These are phyloP conservation scores for Drosophila nasuta DNA, from an alignment of 1,140 invertebrate species.

Conservation along the genomic window DNA sequence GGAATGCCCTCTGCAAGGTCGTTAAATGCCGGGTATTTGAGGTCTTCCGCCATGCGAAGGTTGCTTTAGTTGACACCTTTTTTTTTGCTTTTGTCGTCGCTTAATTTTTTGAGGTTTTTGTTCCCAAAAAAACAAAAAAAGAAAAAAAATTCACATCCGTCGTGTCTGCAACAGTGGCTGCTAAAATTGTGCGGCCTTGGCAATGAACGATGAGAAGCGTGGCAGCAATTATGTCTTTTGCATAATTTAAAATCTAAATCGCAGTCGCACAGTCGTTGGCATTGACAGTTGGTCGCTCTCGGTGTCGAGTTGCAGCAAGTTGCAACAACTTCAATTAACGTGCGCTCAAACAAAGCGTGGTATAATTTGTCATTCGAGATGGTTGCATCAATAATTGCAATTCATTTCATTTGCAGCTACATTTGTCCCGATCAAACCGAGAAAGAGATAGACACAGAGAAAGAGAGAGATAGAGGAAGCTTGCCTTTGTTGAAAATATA, in stretches of 20 bases:
- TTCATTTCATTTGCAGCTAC: conserved; percentile 42
- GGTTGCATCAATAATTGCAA: conserved; percentile 36
- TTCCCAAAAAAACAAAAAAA: neutral
- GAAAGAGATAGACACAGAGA: neutral
- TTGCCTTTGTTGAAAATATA: neutral
- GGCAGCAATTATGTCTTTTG: neutral
- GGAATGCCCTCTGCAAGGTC: neutral
- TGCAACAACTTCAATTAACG: conserved; percentile 50
- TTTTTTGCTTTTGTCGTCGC: conserved; percentile 1
- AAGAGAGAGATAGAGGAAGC: neutral
- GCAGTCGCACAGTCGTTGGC: neutral
- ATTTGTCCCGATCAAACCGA: neutral
- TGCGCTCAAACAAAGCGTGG: conserved; percentile 33
- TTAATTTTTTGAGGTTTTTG: neutral
- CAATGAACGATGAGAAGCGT: conserved; percentile 32
- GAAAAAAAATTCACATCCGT: conserved; percentile 9
- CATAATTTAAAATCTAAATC: conserved; percentile 8
- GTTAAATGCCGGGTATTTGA: conserved; percentile 6
- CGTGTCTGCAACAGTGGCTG: conserved; percentile 45
- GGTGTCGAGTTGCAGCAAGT: conserved; percentile 28
- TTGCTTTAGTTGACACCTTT: conserved; percentile 52
- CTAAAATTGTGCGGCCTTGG: conserved; percentile 57
- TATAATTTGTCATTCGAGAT: conserved; percentile 26
- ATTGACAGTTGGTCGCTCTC: too few relatives aligned
- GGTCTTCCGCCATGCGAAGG: conserved; percentile 54